Base-by-base conservation (phyloP, 2,113 vertebrate species). In the Paratilapia polleni region DNA sequence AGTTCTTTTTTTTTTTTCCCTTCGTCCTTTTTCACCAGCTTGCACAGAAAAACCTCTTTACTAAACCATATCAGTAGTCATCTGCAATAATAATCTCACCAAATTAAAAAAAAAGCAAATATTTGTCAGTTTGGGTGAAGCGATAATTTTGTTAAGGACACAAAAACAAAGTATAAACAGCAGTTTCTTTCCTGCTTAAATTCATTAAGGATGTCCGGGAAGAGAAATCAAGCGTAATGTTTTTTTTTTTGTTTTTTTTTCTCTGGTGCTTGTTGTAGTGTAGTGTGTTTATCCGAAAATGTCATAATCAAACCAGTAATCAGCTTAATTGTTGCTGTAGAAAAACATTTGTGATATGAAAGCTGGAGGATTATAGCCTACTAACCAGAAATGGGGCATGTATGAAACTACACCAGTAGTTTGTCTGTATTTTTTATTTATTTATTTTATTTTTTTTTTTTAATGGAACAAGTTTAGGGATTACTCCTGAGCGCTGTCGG, bases 351-450 rank as follows among this genome's bases (percentile, higher is more conserved):
- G 68, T 74, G 66, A 17, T 31, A 57, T 41, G 28, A 4, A n/a
- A 68, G 66, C 68, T 61, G 81, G 74, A 81, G 84, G 87, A 89
- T 95, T 93, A 92, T 64, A 58, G 63, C 74, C 62, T 83, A 11
- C 90, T 88, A 85, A 84, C 77, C 78, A 84, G 81, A 94, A 94
- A 77, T 94, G 80, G 92, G 91, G 11, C 86, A 59, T 13, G 7
- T 79, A 75, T 80, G 57, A 85, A 84, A 84, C n/a, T n/a, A n/a
- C 57, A 41, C 54, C n/a, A 66, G 70, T 82, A 79, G 20, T 87
- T 93, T 78, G 57, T 73, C 70, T 52, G 38, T 57, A 36, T 31
- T 31, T 31, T 31, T 31, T 31, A 31, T 31, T 31, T 31, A 31
- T 31, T 31, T 31, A 31, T 43, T n/a, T 64, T 74, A 22, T n/a